Evolutionary conservation across 1,140 invertebrate species (phyloP).

Genomic region (Calosoma granatense): DNA sequence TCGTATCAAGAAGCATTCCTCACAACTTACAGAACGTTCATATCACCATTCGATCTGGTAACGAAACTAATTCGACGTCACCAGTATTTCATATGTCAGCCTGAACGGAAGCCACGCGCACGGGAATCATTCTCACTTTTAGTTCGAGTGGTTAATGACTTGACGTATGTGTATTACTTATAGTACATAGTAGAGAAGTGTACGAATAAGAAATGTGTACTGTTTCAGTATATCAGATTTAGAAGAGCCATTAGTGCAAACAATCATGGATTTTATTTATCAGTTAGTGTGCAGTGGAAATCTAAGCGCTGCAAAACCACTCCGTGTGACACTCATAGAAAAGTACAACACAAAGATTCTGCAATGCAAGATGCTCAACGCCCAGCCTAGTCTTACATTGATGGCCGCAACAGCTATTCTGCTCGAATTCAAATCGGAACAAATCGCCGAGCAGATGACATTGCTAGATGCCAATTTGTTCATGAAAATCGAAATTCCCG

Average conservation of each 20-base stretch:
- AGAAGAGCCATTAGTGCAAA: slow-evolving; percentile 59
- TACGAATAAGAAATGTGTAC: slow-evolving; percentile 12
- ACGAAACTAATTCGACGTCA: slow-evolving; percentile 79
- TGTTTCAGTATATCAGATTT: slow-evolving; percentile 67
- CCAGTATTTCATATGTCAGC: slow-evolving; percentile 69
- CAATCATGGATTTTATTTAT: slow-evolving; percentile 84
- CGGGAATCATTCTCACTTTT: slow-evolving; percentile 80
- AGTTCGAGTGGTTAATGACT: slow-evolving; percentile 83
- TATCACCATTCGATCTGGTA: slow-evolving; percentile 78
- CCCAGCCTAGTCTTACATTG: slow-evolving; percentile 22
- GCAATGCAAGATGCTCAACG: slow-evolving; percentile 29
- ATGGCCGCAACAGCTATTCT: slow-evolving; percentile 54
- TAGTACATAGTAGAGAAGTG: slow-evolving; percentile 4
- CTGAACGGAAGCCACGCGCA: slow-evolving; percentile 66
- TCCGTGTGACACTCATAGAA: slow-evolving; percentile 83
- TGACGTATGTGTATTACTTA: slow-evolving; percentile 64
- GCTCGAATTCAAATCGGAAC: slow-evolving; percentile 86
- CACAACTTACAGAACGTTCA: slow-evolving; percentile 92
- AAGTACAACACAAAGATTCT: slow-evolving; percentile 65
- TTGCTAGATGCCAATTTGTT: slow-evolving; percentile 91
- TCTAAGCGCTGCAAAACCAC: slow-evolving; percentile 75
- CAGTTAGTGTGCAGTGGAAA: slow-evolving; percentile 78
- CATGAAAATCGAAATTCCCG: slow-evolving; percentile 92
- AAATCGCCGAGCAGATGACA: slow-evolving; percentile 97
- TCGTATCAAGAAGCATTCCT: slow-evolving; percentile 95